Evolutionary conservation across 2,888 invertebrate genomes (phyloP), one percentile per base, ranked within the genome.

Genomic region (Apodemia duryi): DNA sequence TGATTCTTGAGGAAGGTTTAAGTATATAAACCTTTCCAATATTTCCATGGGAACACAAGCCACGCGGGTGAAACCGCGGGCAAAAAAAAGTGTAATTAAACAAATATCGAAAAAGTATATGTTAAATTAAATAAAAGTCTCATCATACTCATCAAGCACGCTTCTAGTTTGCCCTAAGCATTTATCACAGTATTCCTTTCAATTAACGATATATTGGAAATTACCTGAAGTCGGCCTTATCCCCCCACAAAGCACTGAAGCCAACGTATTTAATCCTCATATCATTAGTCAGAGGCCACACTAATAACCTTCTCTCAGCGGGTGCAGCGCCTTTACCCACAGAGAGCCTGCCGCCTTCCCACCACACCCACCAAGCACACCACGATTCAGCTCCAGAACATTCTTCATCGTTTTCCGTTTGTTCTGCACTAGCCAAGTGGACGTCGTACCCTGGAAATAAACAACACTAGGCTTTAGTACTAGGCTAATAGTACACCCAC

Each of bases 281-380:
- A 63, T 93, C 93, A 61, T 88, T 81, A 61, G 94, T 94, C 71
- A 94, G 84, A 0, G 93, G 92, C 94, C 94, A 94, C 6, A 93
- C 93, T 6, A 95, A 81, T 10, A 94, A 82, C 5, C 94, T 86
- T 32, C 93, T 81, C 71, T 93, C 93, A 0, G 93, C 85, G 0
- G 94, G 93, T 0, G 88, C 84, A 0, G 94, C 92, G 0, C 94
- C 94, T 4, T 87, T 81, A 0, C 95, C 95, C 13, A 94, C 93
- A 0, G 93, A 86, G 21, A 95, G 80, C 10, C 89, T 80, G 0
- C 93, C 93, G 0, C 93, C 93, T 67, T 94, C 94, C 95, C 94
- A 95, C 80, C 93, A 93, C n/a, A 94, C 90, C 95, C 94, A 95
- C 88, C 94, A 94, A 0, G 94, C 94, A 68, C 93, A 92, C 92